Conservation (phyloP, 2,888 invertebrate genomes). For the Tenodera sinensis region DNA sequence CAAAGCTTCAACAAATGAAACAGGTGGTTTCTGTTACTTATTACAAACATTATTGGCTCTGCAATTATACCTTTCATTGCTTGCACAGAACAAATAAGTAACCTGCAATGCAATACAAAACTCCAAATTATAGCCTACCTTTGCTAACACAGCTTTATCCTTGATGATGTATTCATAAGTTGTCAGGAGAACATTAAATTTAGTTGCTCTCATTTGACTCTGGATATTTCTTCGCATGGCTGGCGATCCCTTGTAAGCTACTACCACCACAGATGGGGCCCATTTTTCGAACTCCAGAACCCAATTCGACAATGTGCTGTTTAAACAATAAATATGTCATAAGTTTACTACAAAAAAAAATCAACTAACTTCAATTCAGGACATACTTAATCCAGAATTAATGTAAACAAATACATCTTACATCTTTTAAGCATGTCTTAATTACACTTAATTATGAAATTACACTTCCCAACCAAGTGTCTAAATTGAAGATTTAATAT, state of each 20-base stretch:
- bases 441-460: too few species aligned
- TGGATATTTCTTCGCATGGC: slow-evolving; percentile 43
- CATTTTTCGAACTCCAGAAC: slow-evolving; percentile 60
- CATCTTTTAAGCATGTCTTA: too few species aligned
- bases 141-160: slow-evolving; percentile 57
- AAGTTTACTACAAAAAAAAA: neutral
- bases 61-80: neutral
- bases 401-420: too few species aligned
- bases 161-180: slow-evolving; percentile 65
- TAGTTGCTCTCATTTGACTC: slow-evolving; percentile 45
- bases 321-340: neutral
- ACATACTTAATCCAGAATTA: neutral
- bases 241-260: slow-evolving; percentile 50
- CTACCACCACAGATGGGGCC: slow-evolving; percentile 54
- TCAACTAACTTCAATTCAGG: neutral
- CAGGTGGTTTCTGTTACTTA: too few species aligned
- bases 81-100: neutral
- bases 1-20: too few species aligned
- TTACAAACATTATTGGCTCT: too few species aligned
- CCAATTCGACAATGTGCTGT: slow-evolving; percentile 58
- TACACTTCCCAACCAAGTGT: too few species aligned
- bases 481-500: too few species aligned
- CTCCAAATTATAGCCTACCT: slow-evolving; percentile 41
- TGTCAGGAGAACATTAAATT: slow-evolving; percentile 61
- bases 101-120: neutral